These are phyloP conservation scores for Coryphaenoides rupestris DNA, from an alignment of 2,113 vertebrate genomes.

Conservation along the genomic window DNA sequence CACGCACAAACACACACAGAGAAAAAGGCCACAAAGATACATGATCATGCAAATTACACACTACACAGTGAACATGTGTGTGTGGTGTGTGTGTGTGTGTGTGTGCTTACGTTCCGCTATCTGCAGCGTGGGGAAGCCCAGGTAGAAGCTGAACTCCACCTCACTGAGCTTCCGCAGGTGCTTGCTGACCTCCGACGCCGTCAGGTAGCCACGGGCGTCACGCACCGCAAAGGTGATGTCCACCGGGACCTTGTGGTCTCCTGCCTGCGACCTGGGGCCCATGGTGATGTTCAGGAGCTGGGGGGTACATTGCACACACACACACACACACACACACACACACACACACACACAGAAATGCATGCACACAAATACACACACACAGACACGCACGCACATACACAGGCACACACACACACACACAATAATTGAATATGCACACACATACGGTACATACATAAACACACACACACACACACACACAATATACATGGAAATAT, in stretches of 20 bases:
- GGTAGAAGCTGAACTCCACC: conserved; percentile 97
- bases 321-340: no score
- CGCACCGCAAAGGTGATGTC: conserved; percentile 82
- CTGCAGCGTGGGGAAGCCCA: conserved; percentile 89
- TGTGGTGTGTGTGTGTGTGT: no score
- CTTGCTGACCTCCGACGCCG: conserved; percentile 84
- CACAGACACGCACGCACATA: no score
- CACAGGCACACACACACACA: no score
- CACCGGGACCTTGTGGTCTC: conserved; percentile 76
- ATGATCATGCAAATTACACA: no score
- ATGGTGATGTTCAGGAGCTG: conserved; percentile 89
- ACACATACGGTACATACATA: no score
- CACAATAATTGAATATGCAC: no score
- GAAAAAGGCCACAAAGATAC: background rate
- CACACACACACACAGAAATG: no score
- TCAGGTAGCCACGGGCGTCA: conserved; percentile 75
- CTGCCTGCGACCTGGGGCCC: conserved; percentile 26
- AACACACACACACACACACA: no score
- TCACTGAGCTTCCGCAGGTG: conserved; percentile 84
- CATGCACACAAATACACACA: no score
- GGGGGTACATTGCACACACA: background rate
- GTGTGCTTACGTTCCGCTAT: conserved; percentile 87
- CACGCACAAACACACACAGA: background rate
- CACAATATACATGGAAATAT: no score
- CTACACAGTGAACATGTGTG: no score